A percentile compares a stretch with the other conserved stretches of the same genome.
Evolutionary conservation across 2,797 vertebrate species (phyloP).

Genomic region (Acridotheres tristis): DNA sequence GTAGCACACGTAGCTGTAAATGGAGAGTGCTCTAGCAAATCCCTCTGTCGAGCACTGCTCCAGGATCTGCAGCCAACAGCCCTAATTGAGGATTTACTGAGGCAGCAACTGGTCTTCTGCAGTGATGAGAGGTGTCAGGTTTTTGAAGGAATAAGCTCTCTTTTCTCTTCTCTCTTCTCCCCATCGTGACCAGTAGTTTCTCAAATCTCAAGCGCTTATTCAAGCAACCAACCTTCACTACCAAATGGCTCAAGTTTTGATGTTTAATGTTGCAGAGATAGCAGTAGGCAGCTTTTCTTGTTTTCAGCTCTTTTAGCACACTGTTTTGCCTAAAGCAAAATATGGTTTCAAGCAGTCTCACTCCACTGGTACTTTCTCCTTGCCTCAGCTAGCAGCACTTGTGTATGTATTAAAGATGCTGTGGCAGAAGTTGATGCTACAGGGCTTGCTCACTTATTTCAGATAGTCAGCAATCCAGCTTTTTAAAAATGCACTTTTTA

Average conservation of each 20-base stretch:
- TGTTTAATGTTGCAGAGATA: slow-evolving; percentile 63
- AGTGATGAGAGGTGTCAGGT: neutral
- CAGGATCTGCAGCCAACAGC: slow-evolving; percentile 7
- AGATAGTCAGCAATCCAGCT: slow-evolving; percentile 49
- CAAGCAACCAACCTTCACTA: slow-evolving; percentile 36
- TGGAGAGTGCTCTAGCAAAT: slow-evolving; percentile 2
- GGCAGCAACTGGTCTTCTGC: neutral
- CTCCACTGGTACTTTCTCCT: slow-evolving; percentile 39
- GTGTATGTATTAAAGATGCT: slow-evolving; percentile 48
- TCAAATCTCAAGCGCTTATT: slow-evolving; percentile 57
- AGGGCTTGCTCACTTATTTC: slow-evolving; percentile 52
- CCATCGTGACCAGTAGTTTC: slow-evolving; percentile 40
- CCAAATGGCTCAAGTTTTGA: slow-evolving; percentile 66
- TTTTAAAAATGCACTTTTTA: neutral
- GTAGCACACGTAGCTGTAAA: neutral
- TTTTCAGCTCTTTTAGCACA: slow-evolving; percentile 69
- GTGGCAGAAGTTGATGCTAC: slow-evolving; percentile 56
- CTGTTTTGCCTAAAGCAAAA: slow-evolving; percentile 72
- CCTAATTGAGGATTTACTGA: slow-evolving; percentile 32
- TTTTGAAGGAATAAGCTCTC: slow-evolving; percentile 27
- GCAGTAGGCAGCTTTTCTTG: slow-evolving; percentile 61
- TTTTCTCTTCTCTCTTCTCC: neutral
- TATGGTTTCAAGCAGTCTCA: slow-evolving; percentile 65
- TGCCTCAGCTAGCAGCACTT: slow-evolving; percentile 58
- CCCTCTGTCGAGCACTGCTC: accelerated